Evolutionary conservation across 1,140 invertebrate genomes (phyloP), one percentile per base, ranked within the genome.

Genomic region (Babylonia areolata): DNA sequence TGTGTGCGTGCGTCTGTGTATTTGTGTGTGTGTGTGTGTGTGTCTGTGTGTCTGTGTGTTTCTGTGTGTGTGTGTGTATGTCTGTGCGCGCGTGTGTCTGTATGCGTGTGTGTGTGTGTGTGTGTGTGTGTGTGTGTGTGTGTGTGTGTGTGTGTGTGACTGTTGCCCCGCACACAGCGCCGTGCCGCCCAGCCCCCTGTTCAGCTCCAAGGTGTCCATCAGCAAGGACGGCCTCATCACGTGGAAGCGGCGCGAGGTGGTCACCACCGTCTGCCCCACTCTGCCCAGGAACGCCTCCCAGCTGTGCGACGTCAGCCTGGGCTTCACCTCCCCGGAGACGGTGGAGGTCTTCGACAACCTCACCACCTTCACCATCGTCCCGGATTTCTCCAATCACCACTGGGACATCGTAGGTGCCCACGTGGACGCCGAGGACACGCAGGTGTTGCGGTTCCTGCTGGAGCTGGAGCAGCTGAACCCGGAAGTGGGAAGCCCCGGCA

Each of bases 241-340:
- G 37, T 81, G 77, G 85, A 40, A 80, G 15, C 46, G 85, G 17
- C 77, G 77, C 15, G 85, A 85, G 20, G 42, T 85, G 3, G 51
- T 85, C 31, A 85, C 85, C 77, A 85, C 85, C 37, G 31, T 85
- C 40, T 85, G 85, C 58, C 46, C 2, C 28, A 85, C 85, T 23
- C 15, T 31, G 17, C 77, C 78, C 2, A 17, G 15, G 9, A 58
- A 33, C 39, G 28, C 75, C 33, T 2, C 51, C 0, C 85, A 85
- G 64, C 33, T 42, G 3, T 85, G 85, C 71, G 12, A 46, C 75
- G 78, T 85, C 58, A 69, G 11, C 35, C 78, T 85, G 35, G 58
- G 78, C 23, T 80, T 85, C 42, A 80, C 78, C n/a, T 85, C 85
- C 33, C 73, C 73, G 40, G 35, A 77, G 37, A 6, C 23, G 35